Percentiles rank a stretch among this genome's conserved stretches.
phyloP scores from a whole-genome alignment of 2,797 vertebrate genomes.

The Lutjanus argentimaculatus region DNA sequence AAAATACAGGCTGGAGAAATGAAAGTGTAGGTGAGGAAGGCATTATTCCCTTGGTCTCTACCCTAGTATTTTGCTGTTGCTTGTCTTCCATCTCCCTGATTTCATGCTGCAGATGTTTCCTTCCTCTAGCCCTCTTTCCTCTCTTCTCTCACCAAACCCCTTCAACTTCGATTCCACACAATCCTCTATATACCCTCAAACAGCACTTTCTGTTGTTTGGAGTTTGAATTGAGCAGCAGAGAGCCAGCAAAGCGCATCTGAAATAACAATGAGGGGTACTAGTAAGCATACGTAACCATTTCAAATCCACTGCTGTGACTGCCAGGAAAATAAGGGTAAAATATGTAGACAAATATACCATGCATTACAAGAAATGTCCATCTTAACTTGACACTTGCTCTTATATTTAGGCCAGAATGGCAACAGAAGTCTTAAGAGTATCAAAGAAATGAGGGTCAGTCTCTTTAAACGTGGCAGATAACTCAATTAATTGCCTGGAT shows the following conservation, averaged over 20 bases:
- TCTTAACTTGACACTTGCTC: not conserved
- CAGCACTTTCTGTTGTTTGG: slow-evolving; percentile 38
- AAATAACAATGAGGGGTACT: slow-evolving; percentile 51
- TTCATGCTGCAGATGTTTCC: slow-evolving; percentile 25
- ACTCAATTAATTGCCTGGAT: not conserved
- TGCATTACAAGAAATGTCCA: not conserved
- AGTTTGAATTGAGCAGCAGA: slow-evolving; percentile 28
- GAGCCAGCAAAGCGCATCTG: slow-evolving; percentile 13
- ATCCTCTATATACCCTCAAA: slow-evolving; percentile 25
- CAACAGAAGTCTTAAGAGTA: not conserved
- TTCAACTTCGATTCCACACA: slow-evolving; percentile 29
- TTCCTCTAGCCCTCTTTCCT: slow-evolving; percentile 2
- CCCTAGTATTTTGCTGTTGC: not conserved
- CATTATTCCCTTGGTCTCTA: not conserved
- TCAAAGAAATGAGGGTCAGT: not conserved
- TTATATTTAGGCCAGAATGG: not conserved
- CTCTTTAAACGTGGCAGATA: not conserved
- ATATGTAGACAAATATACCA: not conserved
- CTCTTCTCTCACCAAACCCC: not conserved
- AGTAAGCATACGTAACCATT: slow-evolving; percentile 16
- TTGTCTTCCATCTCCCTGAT: slow-evolving; percentile 13
- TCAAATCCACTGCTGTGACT: not conserved
- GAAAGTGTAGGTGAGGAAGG: not conserved
- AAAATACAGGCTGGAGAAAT: slow-evolving; percentile 1
- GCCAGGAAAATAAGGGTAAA: not conserved